A percentile compares a stretch with the other conserved stretches of the same genome.
Conservation (phyloP, 2,888 invertebrate species). For the Electrophaes corylata region DNA sequence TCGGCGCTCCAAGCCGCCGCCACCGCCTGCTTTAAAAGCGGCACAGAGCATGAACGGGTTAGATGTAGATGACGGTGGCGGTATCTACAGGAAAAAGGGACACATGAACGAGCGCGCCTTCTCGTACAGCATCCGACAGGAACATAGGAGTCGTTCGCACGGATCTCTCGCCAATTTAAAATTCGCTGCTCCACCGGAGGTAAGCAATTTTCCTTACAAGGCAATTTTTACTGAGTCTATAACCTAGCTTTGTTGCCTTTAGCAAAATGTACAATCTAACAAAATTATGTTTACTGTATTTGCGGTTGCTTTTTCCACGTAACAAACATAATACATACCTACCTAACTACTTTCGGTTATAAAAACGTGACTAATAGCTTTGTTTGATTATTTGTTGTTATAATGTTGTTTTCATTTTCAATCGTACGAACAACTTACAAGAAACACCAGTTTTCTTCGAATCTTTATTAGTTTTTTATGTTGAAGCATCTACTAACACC, state of each 20-base stretch:
- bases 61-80: conserved; percentile 85
- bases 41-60: conserved; percentile 88
- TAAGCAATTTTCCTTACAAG: conserved; percentile 48
- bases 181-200: conserved; percentile 90
- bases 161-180: conserved; percentile 96
- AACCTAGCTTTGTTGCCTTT: conserved; percentile 8
- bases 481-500: too few species aligned
- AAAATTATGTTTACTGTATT: conserved; percentile 19
- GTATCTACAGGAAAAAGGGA: conserved; percentile 95
- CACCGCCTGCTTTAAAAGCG: conserved; percentile 85
- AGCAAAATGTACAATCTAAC: conserved; percentile 1
- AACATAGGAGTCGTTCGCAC: conserved; percentile 96
- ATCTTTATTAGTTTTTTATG: too few species aligned
- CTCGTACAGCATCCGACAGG: conserved; percentile 96
- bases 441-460: background rate
- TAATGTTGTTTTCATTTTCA: conserved; percentile 7
- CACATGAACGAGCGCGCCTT: conserved; percentile 97
- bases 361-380: conserved; percentile 27
- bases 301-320: conserved; percentile 37
- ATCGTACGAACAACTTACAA: background rate
- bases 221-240: conserved; percentile 3
- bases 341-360: conserved; percentile 18
- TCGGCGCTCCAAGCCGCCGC: conserved; percentile 86
- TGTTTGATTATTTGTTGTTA: conserved; percentile 15
- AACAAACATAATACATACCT: conserved; percentile 23